These are phyloP conservation scores for Galemys pyrenaicus DNA, from an alignment of 2,113 vertebrate species.

Conservation along the genomic window DNA sequence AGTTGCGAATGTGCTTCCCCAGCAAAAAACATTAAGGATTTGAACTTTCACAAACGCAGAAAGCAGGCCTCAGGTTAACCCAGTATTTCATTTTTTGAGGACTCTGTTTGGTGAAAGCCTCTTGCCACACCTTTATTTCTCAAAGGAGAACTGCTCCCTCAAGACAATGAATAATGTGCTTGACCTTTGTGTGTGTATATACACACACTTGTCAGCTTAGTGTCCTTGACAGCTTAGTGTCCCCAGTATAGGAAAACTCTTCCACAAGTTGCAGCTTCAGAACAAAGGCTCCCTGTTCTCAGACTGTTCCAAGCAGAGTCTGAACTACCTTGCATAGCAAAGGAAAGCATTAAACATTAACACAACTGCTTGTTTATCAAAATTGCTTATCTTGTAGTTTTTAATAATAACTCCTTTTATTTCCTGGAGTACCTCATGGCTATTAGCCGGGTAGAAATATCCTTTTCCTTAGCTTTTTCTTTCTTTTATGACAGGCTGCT, in stretches of 20 bases:
- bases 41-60: slow-evolving; percentile 50
- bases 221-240: slow-evolving; percentile 64
- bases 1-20: slow-evolving; percentile 21
- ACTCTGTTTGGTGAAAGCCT: neutral
- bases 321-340: slow-evolving; percentile 70
- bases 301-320: slow-evolving; percentile 56
- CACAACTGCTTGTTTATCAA: slow-evolving; percentile 79
- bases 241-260: slow-evolving; percentile 63
- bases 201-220: neutral
- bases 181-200: neutral
- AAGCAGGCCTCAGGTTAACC: neutral
- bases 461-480: slow-evolving; percentile 38
- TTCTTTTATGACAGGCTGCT: neutral
- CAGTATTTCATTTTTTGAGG: slow-evolving; percentile 18
- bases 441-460: slow-evolving; percentile 64
- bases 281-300: slow-evolving; percentile 80
- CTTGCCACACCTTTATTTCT: slow-evolving; percentile 34
- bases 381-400: slow-evolving; percentile 83
- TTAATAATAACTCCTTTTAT: slow-evolving; percentile 79
- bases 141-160: neutral
- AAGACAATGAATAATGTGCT: neutral
- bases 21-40: neutral
- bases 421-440: slow-evolving; percentile 67
- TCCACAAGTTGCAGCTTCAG: slow-evolving; percentile 72
- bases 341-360: slow-evolving; percentile 81